Evolutionary conservation across 2,797 vertebrate species (phyloP).

Genomic region (Hoplostethus mediterraneus): DNA sequence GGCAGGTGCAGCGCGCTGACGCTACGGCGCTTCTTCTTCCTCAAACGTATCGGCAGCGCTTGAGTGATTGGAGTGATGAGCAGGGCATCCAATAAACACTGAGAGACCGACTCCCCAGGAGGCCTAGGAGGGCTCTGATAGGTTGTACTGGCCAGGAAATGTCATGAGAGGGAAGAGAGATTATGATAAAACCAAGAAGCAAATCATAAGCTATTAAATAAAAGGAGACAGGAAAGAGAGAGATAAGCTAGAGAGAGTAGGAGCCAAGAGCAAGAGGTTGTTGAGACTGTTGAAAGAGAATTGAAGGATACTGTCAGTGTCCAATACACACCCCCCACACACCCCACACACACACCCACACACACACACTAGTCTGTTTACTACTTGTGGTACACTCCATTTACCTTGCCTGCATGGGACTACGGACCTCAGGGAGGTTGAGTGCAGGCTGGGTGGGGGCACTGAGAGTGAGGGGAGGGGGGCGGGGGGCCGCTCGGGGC

Average conservation of each 20-base stretch:
- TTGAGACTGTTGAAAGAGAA: background rate
- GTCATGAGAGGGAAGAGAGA: slow-evolving; percentile 13
- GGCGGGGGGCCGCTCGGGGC: slow-evolving; percentile 54
- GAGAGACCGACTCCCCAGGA: slow-evolving; percentile 66
- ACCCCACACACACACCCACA: slow-evolving; percentile 17
- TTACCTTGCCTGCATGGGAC: slow-evolving; percentile 41
- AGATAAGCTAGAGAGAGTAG: background rate
- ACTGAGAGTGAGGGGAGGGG: slow-evolving; percentile 54
- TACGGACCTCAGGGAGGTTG: slow-evolving; percentile 3
- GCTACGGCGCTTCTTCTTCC: slow-evolving; percentile 71
- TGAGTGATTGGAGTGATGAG: slow-evolving; percentile 82
- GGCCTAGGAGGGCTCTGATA: slow-evolving; percentile 67
- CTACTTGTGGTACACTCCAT: background rate
- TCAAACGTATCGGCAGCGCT: slow-evolving; percentile 60
- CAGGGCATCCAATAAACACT: slow-evolving; percentile 84
- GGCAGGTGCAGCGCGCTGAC: slow-evolving; percentile 71
- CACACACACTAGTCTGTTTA: background rate
- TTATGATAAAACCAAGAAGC: background rate
- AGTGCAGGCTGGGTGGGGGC: slow-evolving; percentile 17
- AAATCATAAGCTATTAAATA: background rate
- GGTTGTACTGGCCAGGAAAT: slow-evolving; percentile 55
- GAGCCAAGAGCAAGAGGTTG: background rate
- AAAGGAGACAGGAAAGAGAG: background rate
- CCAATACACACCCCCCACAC: slow-evolving; percentile 14
- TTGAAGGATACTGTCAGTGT: background rate